Evolutionary conservation across 2,888 invertebrate species (phyloP).

Genomic region (Cataglyphis altisquamis): DNA sequence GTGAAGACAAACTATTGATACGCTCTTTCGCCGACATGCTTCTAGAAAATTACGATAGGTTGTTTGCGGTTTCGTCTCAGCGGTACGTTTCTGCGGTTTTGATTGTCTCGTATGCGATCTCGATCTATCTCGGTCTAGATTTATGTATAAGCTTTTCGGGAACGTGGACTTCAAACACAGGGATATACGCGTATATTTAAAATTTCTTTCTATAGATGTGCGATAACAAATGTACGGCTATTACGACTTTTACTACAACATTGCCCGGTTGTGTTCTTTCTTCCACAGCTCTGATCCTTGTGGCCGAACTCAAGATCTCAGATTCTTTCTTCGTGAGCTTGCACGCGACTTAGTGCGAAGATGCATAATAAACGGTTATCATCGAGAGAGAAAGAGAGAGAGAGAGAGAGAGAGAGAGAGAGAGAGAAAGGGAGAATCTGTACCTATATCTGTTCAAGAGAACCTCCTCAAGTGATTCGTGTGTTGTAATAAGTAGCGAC

Average conservation of each 20-base stretch:
- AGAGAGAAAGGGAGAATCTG: neutral
- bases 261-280: neutral
- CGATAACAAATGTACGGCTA: constrained; percentile 6
- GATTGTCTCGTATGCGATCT: constrained; percentile 18
- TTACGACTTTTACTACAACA: neutral
- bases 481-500: constrained; percentile 45
- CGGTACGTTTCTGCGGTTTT: constrained; percentile 12
- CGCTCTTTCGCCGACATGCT: neutral
- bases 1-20: constrained; percentile 13
- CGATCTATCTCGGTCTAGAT: constrained; percentile 28
- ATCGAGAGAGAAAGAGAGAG: neutral
- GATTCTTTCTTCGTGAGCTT: constrained; percentile 29
- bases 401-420: neutral
- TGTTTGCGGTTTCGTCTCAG: constrained; percentile 37
- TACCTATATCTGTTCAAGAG: neutral
- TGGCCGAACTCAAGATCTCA: neutral
- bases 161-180: neutral
- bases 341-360: constrained; percentile 42
- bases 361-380: constrained; percentile 31
- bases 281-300: constrained; percentile 2
- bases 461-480: constrained; percentile 38
- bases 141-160: neutral
- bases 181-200: neutral
- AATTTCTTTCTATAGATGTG: neutral
- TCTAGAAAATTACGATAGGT: constrained; percentile 9